These are phyloP conservation scores for Aix galericulata DNA, from an alignment of 2,113 vertebrate genomes.

Conservation along the genomic window DNA sequence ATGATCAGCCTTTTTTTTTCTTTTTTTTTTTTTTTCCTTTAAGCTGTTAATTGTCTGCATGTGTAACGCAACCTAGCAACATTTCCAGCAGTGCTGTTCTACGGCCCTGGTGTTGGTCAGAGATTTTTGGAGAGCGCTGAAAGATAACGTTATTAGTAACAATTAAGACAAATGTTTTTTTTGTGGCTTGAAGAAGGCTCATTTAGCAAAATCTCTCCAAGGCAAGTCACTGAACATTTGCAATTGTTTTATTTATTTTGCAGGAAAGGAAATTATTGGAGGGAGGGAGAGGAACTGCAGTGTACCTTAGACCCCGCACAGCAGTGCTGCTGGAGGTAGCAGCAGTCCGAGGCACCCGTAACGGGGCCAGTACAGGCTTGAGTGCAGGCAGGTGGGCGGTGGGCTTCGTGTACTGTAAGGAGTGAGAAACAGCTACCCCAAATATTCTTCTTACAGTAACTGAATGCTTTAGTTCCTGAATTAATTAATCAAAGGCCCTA, in stretches of 20 bases:
- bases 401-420: neutral
- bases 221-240: neutral
- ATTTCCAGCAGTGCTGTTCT: neutral
- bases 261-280: neutral
- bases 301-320: neutral
- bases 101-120: slow-evolving; percentile 35
- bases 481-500: slow-evolving; percentile 60
- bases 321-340: neutral
- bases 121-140: slow-evolving; percentile 25
- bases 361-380: neutral
- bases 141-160: slow-evolving; percentile 61
- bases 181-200: slow-evolving; percentile 34
- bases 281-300: neutral
- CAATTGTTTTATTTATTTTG: slow-evolving; percentile 40
- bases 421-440: neutral
- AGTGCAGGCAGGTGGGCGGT: neutral
- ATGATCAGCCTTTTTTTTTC: neutral
- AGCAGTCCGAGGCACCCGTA: neutral
- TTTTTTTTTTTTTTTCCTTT: neutral
- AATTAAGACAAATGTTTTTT: slow-evolving; percentile 66
- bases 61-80: neutral
- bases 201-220: slow-evolving; percentile 55
- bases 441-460: slow-evolving; percentile 28
- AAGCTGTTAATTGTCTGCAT: slow-evolving; percentile 54
- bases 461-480: slow-evolving; percentile 44